A percentile compares a stretch with the other conserved stretches of the same genome.
These are phyloP conservation scores for Crambe crambe DNA, from an alignment of 37 sponge, comb jelly and placozoan species.

Conservation along the genomic window DNA sequence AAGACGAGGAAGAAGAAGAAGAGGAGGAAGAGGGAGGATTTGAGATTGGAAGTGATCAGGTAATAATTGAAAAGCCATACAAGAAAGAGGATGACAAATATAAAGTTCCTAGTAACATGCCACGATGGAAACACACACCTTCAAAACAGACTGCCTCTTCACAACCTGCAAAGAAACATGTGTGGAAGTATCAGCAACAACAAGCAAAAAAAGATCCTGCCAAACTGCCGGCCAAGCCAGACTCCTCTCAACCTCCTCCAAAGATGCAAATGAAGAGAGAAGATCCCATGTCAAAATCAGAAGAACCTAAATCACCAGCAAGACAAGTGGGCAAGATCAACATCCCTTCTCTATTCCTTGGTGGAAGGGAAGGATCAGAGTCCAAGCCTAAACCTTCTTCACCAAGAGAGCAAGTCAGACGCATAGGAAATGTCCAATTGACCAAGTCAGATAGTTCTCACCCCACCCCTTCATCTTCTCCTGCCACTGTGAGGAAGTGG, in stretches of 20 bases:
- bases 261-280: background rate
- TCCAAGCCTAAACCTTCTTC: background rate
- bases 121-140: background rate
- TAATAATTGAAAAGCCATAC: background rate
- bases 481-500: background rate
- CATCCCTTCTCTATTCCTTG: constrained; percentile 10
- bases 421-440: background rate
- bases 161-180: background rate
- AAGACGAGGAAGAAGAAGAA: constrained; percentile 6
- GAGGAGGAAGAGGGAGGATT: constrained; percentile 39
- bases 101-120: background rate
- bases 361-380: background rate
- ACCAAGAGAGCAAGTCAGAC: background rate
- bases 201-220: constrained; percentile 1
- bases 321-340: constrained; percentile 10
- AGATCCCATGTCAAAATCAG: background rate
- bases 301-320: background rate
- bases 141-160: background rate
- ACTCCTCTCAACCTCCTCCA: background rate
- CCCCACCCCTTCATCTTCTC: background rate
- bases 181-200: background rate
- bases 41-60: constrained; percentile 24
- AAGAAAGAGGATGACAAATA: constrained; percentile 2
- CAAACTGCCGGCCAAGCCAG: background rate
- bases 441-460: background rate